Evolutionary conservation across 1,140 invertebrate species (phyloP), one percentile per base, ranked within the genome.

Genomic region (Ephestia elutella): DNA sequence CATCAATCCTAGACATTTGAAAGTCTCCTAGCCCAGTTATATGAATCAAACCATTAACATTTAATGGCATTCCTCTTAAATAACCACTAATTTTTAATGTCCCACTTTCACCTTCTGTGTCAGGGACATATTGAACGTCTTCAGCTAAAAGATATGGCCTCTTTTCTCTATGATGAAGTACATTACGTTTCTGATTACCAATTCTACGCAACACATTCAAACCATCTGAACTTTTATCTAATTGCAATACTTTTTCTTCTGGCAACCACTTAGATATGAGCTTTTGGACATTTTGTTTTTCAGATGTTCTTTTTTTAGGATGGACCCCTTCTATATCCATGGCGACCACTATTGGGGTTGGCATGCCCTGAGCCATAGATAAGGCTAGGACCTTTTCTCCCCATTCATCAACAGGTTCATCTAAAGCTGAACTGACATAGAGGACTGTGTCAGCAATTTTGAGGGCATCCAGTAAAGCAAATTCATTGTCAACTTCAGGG

Each of bases 11-110:
- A 2, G 87, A 90, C 91, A 99, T 93, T 90, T 98, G 97, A 83
- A 95, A 99, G 78, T 98, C 95, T 44, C 97, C 97, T 77, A 96
- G 92, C 0, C 96, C 97, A 55, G 96, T 93, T 55, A 99, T 92
- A 75, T 99, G 96, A 50, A 99, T 89, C 50, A 99, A 89, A 66
- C 93, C 90, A 91, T 99, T 98, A 0, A 95, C 96, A 83, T 94
- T 94, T 38, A 98, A 87, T 7, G 94, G 88, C 68, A 92, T 91
- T 0, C 96, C 95, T 73, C 95, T 89, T 50, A 99, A 82, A 87
- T 94, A 98, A 2, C 98, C 98, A 61, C 93, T 94, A 0, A 99
- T 82, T 89, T 94, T 94, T 25, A 99, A 82, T 32, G 93, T 96
- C 18, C 96, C 96, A 72, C 85, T 84, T 21, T 87, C 82, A 56